A percentile compares a stretch with the other conserved stretches of the same genome.
Evolutionary conservation across 2,113 vertebrate genomes (phyloP).

Genomic region (Zootoca vivipara): DNA sequence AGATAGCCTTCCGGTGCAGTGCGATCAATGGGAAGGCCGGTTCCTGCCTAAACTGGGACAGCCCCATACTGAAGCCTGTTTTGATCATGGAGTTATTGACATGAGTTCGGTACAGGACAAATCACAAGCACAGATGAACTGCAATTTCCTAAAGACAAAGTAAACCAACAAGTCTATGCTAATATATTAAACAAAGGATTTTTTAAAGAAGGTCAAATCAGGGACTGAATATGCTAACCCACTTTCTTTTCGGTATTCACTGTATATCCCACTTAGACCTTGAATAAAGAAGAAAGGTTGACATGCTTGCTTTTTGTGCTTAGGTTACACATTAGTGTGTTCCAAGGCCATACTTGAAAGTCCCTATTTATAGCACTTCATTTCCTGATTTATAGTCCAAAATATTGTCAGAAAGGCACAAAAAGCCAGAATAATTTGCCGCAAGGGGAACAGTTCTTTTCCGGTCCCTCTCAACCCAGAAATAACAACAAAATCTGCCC

Average conservation of each 20-base stretch:
- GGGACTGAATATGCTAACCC: conserved; percentile 12
- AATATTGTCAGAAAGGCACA: conserved; percentile 44
- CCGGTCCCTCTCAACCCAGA: conserved; percentile 45
- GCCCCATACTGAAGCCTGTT: too few relatives aligned
- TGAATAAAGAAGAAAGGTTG: background rate
- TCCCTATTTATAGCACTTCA: conserved; percentile 43
- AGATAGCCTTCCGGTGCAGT: background rate
- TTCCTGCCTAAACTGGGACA: background rate
- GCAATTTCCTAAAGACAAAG: conserved; percentile 60
- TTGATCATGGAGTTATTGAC: background rate
- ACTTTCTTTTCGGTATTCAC: background rate
- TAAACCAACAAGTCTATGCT: conserved; percentile 34
- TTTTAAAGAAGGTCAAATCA: conserved; percentile 31
- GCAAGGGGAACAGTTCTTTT: conserved; percentile 45
- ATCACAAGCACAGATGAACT: conserved; percentile 22
- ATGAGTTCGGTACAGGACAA: background rate
- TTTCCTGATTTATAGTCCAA: conserved; percentile 45
- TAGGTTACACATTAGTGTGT: conserved; percentile 60
- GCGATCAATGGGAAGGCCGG: background rate
- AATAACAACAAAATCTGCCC: conserved; percentile 30
- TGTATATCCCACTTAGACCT: conserved; percentile 4
- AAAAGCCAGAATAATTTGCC: conserved; percentile 52
- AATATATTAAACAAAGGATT: conserved; percentile 29
- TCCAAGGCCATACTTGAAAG: conserved; percentile 55
- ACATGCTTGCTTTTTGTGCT: conserved; percentile 46